Conservation (phyloP, 2,797 vertebrate species). For the Rhabdophis nuchalis region DNA sequence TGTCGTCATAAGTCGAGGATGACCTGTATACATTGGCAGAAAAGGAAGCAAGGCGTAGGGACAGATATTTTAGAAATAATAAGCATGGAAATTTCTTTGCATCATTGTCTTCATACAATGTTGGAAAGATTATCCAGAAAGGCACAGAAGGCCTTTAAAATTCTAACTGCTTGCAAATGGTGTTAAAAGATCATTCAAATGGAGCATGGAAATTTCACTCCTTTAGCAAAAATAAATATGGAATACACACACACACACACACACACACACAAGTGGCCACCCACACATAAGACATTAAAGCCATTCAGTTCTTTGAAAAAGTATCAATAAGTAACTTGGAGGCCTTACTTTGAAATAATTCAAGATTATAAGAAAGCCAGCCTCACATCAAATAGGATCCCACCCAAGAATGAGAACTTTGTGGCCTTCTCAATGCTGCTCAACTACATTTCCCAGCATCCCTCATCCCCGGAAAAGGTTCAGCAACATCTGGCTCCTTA, state of each 20-base stretch:
- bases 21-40: background rate
- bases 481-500: background rate
- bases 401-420: background rate
- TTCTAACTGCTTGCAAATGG: background rate
- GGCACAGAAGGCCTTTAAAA: background rate
- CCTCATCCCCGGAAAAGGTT: background rate
- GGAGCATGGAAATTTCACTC: background rate
- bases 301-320: background rate
- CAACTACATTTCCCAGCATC: background rate
- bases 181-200: background rate
- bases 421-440: background rate
- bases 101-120: background rate
- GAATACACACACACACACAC: background rate
- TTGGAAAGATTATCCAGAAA: background rate
- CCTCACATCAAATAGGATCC: background rate
- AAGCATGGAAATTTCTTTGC: background rate
- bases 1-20: background rate
- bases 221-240: background rate
- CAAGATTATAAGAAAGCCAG: background rate
- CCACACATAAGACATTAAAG: background rate
- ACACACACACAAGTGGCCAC: background rate
- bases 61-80: background rate
- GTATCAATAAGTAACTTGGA: background rate
- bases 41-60: background rate
- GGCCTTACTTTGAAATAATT: background rate